Base-by-base conservation (phyloP, 2,113 vertebrate genomes). In the Sinocyclocheilus grahami region DNA sequence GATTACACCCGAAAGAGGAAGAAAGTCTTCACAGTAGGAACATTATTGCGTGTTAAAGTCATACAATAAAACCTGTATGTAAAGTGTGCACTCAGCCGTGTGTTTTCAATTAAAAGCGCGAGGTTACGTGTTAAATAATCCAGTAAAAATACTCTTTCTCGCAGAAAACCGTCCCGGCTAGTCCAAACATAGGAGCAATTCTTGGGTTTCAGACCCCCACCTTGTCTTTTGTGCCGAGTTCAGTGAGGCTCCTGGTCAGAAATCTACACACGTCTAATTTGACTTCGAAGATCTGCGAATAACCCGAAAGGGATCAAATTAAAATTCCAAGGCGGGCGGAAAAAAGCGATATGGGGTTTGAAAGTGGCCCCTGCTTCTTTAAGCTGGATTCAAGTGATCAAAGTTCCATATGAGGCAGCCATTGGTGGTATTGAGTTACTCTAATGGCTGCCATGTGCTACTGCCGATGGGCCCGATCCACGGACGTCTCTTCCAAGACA, bases 371-470 rank as follows among this genome's bases (percentile, higher is more conserved):
- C 89, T 69, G 0, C 0, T 87, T 90, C 88, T 89, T 82, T 90
- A 89, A 89, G 84, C 87, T 80, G 84, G 88, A 89, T 89, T 85
- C 77, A 85, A 80, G 82, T 69, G 89, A 89, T 90, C 89, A 88
- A 87, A 16, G 83, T 90, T 60, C 86, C 65, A 78, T 18, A 13
- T 0, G 18, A 78, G 87, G 83, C 42, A 78, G 87, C 72, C 8
- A 63, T 84, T 2, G 12, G 69, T 27, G 85, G 87, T 87, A 82
- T 89, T 91, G 89, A 67, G 87, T 85, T 69, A 84, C 91, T 3
- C 37, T 85, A 87, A 89, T 87, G 53, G 77, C 84, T 90, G 87
- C 11, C 89, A 89, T 86, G 87, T 85, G 93, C 90, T 88, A 1
- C 13, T 37, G 83, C 80, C 75, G 65, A 84, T 48, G 81, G 84